Conservation (phyloP, 2,888 invertebrate species). For the Vandiemenella viatica region DNA sequence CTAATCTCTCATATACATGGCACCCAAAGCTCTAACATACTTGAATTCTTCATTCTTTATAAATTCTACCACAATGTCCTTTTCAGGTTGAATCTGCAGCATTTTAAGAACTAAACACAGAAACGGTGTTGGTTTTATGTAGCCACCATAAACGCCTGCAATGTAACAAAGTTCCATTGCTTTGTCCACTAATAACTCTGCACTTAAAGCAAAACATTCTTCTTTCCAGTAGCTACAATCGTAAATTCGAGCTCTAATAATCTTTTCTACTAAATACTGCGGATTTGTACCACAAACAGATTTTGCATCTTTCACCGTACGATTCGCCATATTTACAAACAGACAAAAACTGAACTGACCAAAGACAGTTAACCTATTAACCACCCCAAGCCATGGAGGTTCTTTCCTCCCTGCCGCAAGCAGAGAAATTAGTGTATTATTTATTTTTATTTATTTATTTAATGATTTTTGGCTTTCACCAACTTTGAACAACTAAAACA, state of each 20-base stretch:
- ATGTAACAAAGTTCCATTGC: constrained; percentile 89
- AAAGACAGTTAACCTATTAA: no score
- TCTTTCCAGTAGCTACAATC: constrained; percentile 99
- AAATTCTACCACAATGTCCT: constrained; percentile 97
- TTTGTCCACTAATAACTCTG: constrained; percentile 94
- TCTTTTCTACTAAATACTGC: constrained; percentile 97
- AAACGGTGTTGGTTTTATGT: constrained; percentile 94
- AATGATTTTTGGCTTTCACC: no score
- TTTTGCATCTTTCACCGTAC: constrained; percentile 95
- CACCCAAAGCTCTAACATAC: constrained; percentile 92
- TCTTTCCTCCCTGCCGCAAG: no score
- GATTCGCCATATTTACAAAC: constrained; percentile 68
- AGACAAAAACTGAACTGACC: no score
- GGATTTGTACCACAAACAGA: constrained; percentile 98
- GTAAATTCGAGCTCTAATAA: constrained; percentile 92
- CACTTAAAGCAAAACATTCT: constrained; percentile 97
- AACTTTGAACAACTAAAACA: no score
- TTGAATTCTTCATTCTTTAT: constrained; percentile 99
- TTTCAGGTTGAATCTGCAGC: constrained; percentile 98
- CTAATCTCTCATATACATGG: constrained; percentile 89
- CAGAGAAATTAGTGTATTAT: no score
- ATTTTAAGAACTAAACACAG: constrained; percentile 89
- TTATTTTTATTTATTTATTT: no score
- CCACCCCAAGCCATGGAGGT: no score
- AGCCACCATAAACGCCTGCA: constrained; percentile 94